Evolutionary conservation across 2,888 invertebrate genomes (phyloP).

Genomic region (Clistopyga incitator): DNA sequence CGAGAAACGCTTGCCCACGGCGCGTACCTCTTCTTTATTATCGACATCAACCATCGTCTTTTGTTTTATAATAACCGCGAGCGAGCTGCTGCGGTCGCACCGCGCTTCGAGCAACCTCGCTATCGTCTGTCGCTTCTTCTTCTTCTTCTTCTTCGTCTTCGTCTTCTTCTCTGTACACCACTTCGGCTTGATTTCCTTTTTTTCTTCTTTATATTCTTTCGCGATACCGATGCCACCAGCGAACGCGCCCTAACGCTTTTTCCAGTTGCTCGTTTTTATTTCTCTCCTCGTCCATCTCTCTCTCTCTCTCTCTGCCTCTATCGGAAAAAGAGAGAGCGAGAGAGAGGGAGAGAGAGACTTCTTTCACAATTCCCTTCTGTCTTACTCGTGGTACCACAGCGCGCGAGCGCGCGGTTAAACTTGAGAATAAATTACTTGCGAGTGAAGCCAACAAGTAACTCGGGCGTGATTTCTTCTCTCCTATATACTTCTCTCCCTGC

Average conservation of each 20-base stretch:
- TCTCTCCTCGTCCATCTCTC: constrained; percentile 25
- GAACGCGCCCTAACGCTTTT: constrained; percentile 64
- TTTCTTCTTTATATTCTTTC: constrained; percentile 40
- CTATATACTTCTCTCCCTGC: constrained; percentile 33
- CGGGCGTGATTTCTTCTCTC: constrained; percentile 60
- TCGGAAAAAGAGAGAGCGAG: constrained; percentile 27
- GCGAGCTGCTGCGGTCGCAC: constrained; percentile 67
- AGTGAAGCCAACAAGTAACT: constrained; percentile 58
- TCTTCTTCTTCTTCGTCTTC: constrained; percentile 39
- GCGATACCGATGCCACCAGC: constrained; percentile 58
- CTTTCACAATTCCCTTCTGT: constrained; percentile 43
- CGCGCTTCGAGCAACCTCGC: constrained; percentile 66
- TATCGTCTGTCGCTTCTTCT: constrained; percentile 63
- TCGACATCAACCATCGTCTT: constrained; percentile 82
- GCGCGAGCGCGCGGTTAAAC: constrained; percentile 67
- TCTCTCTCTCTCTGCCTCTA: constrained; percentile 41
- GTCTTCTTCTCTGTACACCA: constrained; percentile 18
- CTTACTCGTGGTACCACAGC: constrained; percentile 27
- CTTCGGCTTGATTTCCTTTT: constrained; percentile 54
- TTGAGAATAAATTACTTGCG: constrained; percentile 75
- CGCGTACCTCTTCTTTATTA: constrained; percentile 82
- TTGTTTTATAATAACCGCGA: constrained; percentile 83
- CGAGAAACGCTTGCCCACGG: constrained; percentile 68
- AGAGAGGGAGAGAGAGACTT: constrained; percentile 9
- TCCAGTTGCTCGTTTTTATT: neutral